Evolutionary conservation across 2,797 vertebrate species (phyloP).

Genomic region (Streptopelia turtur): DNA sequence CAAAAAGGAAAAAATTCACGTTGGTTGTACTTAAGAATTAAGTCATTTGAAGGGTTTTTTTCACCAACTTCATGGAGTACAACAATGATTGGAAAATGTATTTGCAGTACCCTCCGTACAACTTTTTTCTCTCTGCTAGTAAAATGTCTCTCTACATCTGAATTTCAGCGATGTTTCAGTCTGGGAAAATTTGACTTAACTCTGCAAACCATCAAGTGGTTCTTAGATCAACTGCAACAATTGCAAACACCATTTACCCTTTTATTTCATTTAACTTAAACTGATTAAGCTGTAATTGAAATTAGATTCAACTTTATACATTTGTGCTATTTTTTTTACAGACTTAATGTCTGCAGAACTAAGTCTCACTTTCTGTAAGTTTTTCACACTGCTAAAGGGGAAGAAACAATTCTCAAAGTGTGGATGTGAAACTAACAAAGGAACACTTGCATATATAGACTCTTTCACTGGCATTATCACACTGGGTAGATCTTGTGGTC

Average conservation of each 20-base stretch:
- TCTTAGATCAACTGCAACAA: background rate
- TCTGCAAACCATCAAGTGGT: background rate
- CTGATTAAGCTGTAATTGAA: background rate
- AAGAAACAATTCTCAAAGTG: background rate
- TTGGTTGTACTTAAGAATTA: background rate
- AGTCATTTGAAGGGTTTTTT: background rate
- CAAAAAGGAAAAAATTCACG: background rate
- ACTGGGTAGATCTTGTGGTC: background rate
- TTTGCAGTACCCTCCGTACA: background rate
- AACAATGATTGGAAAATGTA: background rate
- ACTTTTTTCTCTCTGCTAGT: background rate
- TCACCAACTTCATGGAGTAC: background rate
- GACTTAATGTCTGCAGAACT: background rate
- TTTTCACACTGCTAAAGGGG: background rate
- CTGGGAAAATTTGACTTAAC: background rate
- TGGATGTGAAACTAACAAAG: background rate
- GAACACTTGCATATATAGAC: background rate
- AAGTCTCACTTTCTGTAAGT: background rate
- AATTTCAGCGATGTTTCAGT: background rate
- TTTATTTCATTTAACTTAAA: background rate
- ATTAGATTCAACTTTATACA: background rate
- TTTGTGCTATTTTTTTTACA: rapidly evolving
- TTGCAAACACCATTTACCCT: background rate
- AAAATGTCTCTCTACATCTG: background rate
- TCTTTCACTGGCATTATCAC: background rate